Conservation (phyloP, 2,797 vertebrate species). For the Peromyscus aztecus region DNA sequence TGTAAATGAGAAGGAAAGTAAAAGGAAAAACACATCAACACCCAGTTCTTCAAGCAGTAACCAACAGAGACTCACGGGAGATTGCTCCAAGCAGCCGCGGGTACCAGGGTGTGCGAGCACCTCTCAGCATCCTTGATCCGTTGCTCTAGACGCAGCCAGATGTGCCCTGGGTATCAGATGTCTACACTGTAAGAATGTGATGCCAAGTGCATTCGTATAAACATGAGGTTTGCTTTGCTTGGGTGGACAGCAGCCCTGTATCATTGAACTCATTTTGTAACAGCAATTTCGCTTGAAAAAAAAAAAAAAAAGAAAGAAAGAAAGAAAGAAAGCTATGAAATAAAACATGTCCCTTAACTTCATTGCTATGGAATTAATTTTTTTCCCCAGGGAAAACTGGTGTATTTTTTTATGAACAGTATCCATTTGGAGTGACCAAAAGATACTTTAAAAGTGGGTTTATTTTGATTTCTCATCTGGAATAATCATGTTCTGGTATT, state of each 20-base stretch:
- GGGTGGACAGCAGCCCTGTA: conserved; percentile 95
- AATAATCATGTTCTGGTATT: conserved; percentile 85
- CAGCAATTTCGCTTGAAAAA: conserved; percentile 97
- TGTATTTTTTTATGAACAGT: conserved; percentile 84
- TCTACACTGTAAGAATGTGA: conserved; percentile 90
- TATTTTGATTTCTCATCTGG: conserved; percentile 86
- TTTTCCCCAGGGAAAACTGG: conserved; percentile 84
- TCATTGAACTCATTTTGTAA: conserved; percentile 94
- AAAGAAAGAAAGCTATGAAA: conserved; percentile 88
- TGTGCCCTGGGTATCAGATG: conserved; percentile 86
- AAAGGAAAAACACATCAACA: conserved; percentile 83
- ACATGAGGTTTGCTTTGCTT: conserved; percentile 96
- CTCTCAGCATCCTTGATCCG: conserved; percentile 89
- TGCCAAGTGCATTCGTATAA: conserved; percentile 93
- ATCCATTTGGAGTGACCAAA: conserved; percentile 85
- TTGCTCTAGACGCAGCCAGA: conserved; percentile 89
- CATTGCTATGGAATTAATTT: conserved; percentile 88
- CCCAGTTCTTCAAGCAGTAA: conserved; percentile 84
- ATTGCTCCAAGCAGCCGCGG: conserved; percentile 88
- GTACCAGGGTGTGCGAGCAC: conserved; percentile 86
- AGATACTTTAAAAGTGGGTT: conserved; percentile 83
- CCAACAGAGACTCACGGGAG: conserved; percentile 87
- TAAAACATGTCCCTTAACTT: conserved; percentile 90
- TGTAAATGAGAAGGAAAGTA: conserved; percentile 77
- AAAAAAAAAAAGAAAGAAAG: conserved; percentile 57